Conservation (phyloP, 2,113 vertebrate genomes). For the Rhinopomastus cyanomelas region DNA sequence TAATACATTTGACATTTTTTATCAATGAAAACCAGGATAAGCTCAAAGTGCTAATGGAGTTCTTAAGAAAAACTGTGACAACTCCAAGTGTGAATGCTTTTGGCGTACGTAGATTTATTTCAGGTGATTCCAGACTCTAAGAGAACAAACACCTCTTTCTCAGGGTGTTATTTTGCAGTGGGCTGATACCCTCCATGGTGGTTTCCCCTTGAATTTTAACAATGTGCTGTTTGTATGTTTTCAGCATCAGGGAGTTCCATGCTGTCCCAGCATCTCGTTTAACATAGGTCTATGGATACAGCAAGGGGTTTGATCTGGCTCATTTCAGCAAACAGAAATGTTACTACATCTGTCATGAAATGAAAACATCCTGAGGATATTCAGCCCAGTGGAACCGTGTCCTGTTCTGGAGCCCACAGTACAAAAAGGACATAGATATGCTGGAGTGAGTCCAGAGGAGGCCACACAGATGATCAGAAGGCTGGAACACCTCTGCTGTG, state of each 20-base stretch:
- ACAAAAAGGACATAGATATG: too few relatives aligned
- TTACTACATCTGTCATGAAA: neutral
- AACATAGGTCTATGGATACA: neutral
- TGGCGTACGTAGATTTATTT: neutral
- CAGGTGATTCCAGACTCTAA: neutral
- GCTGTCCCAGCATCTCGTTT: constrained; percentile 8
- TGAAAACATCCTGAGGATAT: neutral
- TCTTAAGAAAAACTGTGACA: neutral
- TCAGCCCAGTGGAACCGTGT: neutral
- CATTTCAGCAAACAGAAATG: neutral
- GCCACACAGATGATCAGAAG: too few relatives aligned
- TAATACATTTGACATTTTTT: neutral
- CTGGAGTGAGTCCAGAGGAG: too few relatives aligned
- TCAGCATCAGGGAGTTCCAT: neutral
- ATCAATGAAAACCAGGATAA: neutral
- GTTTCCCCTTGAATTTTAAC: neutral
- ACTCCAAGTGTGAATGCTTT: neutral
- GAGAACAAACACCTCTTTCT: neutral
- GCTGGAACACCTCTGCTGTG: too few relatives aligned
- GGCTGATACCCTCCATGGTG: rapidly evolving
- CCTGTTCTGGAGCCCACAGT: too few relatives aligned
- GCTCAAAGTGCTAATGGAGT: rapidly evolving
- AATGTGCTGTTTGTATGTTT: neutral
- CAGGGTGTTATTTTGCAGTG: neutral
- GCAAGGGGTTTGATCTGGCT: neutral